phyloP scores from a whole-genome alignment of 2,797 vertebrate species.

The Sebastes flavidus region DNA sequence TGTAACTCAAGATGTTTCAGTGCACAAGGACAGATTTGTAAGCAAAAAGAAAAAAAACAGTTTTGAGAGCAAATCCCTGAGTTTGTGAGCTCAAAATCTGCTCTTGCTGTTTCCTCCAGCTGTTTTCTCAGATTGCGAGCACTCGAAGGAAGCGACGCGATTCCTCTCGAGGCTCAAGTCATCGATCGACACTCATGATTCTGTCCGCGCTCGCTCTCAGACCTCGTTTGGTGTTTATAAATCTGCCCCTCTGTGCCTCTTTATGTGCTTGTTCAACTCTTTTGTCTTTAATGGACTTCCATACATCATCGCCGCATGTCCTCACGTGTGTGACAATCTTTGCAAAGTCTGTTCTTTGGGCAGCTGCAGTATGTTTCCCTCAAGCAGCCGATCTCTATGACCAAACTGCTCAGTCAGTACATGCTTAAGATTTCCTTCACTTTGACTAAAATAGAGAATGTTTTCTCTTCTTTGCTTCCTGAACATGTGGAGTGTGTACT shows the following conservation, averaged over 20 bases:
- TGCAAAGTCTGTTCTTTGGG: background rate
- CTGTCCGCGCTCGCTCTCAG: background rate
- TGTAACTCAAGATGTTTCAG: background rate
- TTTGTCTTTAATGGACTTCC: background rate
- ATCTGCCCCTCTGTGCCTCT: background rate
- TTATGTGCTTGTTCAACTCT: background rate
- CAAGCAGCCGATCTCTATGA: background rate
- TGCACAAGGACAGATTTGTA: background rate
- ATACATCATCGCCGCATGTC: background rate
- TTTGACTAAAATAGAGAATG: background rate
- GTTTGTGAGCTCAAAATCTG: background rate
- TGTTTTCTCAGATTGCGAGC: slow-evolving; percentile 4
- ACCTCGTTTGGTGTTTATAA: background rate
- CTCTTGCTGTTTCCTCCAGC: background rate
- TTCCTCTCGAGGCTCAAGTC: background rate
- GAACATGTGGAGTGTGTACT: background rate
- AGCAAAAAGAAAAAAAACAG: background rate
- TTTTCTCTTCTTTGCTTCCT: background rate
- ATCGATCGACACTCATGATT: background rate
- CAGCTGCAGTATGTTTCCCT: background rate
- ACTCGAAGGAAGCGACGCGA: background rate
- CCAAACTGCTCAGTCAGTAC: background rate
- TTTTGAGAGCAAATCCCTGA: background rate
- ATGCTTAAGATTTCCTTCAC: background rate
- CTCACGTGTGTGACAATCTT: background rate